These are phyloP conservation scores for Acanthococcus lagerstroemiae DNA, from an alignment of 2,888 invertebrate genomes.

Conservation along the genomic window DNA sequence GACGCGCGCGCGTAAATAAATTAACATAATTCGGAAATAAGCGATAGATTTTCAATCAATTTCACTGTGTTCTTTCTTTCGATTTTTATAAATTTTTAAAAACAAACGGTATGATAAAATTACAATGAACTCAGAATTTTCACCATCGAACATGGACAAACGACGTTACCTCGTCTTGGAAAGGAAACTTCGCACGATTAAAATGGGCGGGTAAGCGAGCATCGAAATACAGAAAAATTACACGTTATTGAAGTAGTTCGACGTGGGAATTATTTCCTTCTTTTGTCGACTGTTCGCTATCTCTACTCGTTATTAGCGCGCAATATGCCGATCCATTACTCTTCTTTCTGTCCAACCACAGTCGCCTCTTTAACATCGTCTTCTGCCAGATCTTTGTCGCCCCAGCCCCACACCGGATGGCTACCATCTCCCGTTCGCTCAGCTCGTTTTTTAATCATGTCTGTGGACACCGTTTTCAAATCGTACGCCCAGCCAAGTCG, in stretches of 20 bases:
- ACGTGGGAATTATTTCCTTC: neutral
- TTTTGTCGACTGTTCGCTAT: neutral
- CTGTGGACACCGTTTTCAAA: slow-evolving; percentile 56
- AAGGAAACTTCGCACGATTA: too few species aligned
- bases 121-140: too few species aligned
- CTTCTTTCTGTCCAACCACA: slow-evolving; percentile 35
- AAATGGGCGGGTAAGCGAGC: too few species aligned
- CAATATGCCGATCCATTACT: slow-evolving; percentile 18
- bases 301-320: neutral
- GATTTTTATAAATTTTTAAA: too few species aligned
- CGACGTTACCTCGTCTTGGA: too few species aligned
- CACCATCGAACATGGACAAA: too few species aligned
- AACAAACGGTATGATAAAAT: too few species aligned
- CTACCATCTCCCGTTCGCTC: slow-evolving; percentile 64
- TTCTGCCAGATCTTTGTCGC: slow-evolving; percentile 50
- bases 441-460: slow-evolving; percentile 57
- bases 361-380: slow-evolving; percentile 38
- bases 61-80: too few species aligned
- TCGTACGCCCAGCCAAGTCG: slow-evolving; percentile 73
- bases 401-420: slow-evolving; percentile 64
- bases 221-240: too few species aligned
- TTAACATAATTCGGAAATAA: too few species aligned
- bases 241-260: neutral
- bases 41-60: too few species aligned
- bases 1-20: too few species aligned